Conservation (phyloP, 1,140 invertebrate species). For the Leguminivora glycinivorella region DNA sequence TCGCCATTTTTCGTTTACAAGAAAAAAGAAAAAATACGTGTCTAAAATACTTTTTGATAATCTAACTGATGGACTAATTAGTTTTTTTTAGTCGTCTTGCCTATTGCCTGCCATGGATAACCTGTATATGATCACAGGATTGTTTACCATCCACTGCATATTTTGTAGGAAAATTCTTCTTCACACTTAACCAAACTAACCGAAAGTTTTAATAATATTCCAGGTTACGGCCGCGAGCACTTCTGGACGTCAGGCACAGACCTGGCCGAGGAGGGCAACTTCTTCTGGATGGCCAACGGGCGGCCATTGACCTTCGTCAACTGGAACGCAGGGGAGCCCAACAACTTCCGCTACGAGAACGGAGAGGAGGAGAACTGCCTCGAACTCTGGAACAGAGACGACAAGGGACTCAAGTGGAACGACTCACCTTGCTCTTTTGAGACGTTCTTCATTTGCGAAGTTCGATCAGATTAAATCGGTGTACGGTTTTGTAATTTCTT, state of each 20-base stretch:
- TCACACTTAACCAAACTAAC: too few relatives aligned
- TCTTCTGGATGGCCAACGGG: conserved; percentile 96
- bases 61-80: too few relatives aligned
- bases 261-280: conserved; percentile 92
- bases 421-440: conserved; percentile 95
- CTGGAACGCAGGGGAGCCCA: conserved; percentile 95
- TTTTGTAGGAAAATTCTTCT: too few relatives aligned
- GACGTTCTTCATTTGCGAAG: conserved; percentile 95
- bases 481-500: too few relatives aligned
- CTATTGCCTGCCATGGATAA: too few relatives aligned
- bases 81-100: too few relatives aligned
- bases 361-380: conserved; percentile 95
- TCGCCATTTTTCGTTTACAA: too few relatives aligned
- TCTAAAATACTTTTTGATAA: too few relatives aligned
- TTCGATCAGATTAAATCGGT: conserved; percentile 78
- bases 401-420: conserved; percentile 95
- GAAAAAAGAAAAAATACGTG: too few relatives aligned
- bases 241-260: conserved; percentile 96
- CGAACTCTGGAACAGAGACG: conserved; percentile 94
- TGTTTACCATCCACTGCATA: too few relatives aligned
- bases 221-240: conserved; percentile 92
- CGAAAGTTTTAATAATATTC: conserved; percentile 39
- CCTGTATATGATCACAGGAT: too few relatives aligned
- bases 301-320: conserved; percentile 93
- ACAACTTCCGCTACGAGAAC: conserved; percentile 95